Conservation (phyloP, 2,888 invertebrate species). For the Drosophila neotestacea region DNA sequence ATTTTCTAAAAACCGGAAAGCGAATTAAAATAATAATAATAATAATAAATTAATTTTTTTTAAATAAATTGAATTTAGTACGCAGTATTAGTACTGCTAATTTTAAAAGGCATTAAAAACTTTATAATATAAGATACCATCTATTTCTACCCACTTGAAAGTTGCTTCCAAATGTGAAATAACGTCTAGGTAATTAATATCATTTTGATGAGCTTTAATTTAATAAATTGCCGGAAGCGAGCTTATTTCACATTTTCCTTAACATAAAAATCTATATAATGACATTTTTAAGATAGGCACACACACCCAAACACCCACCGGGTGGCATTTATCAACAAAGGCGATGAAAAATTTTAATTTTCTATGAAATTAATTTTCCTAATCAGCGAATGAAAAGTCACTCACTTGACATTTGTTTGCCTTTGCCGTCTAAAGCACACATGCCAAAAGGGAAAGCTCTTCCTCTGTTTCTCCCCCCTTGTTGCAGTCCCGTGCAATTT, state of each 20-base stretch:
- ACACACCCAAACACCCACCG: background rate
- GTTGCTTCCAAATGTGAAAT: background rate
- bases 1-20: too few species aligned
- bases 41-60: too few species aligned
- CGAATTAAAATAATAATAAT: too few species aligned
- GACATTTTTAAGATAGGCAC: conserved; percentile 2
- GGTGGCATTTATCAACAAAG: conserved; percentile 35
- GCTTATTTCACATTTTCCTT: background rate
- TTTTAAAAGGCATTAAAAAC: too few species aligned
- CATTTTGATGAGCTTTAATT: background rate
- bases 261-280: background rate
- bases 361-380: conserved; percentile 74
- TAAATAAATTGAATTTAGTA: too few species aligned
- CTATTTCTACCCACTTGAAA: background rate
- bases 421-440: conserved; percentile 54
- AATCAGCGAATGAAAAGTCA: conserved; percentile 71
- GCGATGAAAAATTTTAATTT: conserved; percentile 50
- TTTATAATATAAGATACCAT: background rate
- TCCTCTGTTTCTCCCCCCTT: background rate
- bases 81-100: too few species aligned
- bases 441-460: conserved; percentile 27
- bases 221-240: background rate
- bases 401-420: conserved; percentile 67
- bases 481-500: conserved; percentile 1
- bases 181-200: background rate